Base-by-base conservation (phyloP, 2,797 vertebrate species). In the Enteromius unitaeniatus region DNA sequence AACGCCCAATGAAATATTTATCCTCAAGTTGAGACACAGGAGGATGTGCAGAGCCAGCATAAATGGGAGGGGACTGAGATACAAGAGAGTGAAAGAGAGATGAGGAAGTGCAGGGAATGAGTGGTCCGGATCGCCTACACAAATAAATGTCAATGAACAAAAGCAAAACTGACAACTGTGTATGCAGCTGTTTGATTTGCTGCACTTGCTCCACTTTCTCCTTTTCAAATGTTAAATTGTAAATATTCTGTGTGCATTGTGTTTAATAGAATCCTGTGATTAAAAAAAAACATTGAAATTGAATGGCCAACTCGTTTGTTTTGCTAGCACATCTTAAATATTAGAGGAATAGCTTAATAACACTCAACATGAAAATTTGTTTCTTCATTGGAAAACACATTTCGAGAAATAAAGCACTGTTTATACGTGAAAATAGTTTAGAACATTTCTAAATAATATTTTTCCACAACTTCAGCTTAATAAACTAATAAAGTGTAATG, bases 1-100 rank as follows among this genome's bases (percentile, higher is more conserved):
- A 89, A 88, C 85, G 4, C 53, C 87, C 84, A 84, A 87, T 89
- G 86, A 89, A 88, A 89, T 89, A 89, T 89, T 89, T 87, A 89
- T 88, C 81, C 79, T 85, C 83, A 67, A 77, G 83, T 78, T 85
- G 81, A 88, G 81, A 84, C 79, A 79, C 47, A 37, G 85, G 83
- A 88, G 86, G 81, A 87, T 86, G 86, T 88, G 89, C 89, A 83
- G 86, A 85, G 87, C 79, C 85, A 88, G 87, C 88, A 88, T 65
- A 89, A 89, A 88, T 80, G 86, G 64, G 53, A 70, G 55, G 62
- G n/a, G 47, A 67, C 49, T 58, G 34, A 78, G 49, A 83, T 31
- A 34, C 42, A 58, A 26, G 23, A 73, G 42, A 82, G 58, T 45
- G 70, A 75, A 75, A 82, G 72, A 53, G 26, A 73, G 70, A 62